Evolutionary conservation across 2,797 vertebrate species (phyloP).

Genomic region (Sparus aurata): DNA sequence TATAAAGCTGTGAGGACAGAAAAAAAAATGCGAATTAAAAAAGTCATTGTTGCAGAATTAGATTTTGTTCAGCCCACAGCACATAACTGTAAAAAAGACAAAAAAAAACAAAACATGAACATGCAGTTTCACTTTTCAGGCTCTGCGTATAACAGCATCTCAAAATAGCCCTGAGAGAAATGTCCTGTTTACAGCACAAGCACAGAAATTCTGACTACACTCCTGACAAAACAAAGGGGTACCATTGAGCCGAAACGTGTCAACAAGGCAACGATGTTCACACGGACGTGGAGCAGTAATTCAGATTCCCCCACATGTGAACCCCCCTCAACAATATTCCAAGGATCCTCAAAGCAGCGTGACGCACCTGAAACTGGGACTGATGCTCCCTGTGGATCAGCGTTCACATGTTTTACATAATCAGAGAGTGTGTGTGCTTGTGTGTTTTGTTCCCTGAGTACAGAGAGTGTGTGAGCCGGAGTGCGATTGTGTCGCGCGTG

Average conservation of each 20-base stretch:
- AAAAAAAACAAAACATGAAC: not conserved
- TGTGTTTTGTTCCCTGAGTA: constrained; percentile 42
- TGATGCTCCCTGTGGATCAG: constrained; percentile 44
- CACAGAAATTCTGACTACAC: constrained; percentile 6
- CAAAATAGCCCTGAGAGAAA: constrained; percentile 5
- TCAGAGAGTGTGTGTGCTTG: constrained; percentile 4
- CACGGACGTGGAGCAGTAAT: constrained; percentile 2
- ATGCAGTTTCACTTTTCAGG: not conserved
- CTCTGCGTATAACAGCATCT: not conserved
- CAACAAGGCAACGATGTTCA: constrained; percentile 28
- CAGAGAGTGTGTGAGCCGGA: constrained; percentile 31
- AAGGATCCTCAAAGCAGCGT: constrained; percentile 33
- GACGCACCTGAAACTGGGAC: constrained; percentile 51
- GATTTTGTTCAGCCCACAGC: constrained; percentile 6
- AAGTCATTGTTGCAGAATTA: constrained; percentile 4
- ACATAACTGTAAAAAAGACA: constrained; percentile 5
- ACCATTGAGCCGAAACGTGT: constrained; percentile 19
- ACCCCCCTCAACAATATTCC: not conserved
- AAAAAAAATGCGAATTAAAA: constrained; percentile 8
- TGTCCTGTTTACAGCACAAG: constrained; percentile 2
- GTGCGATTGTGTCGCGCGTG: constrained; percentile 32
- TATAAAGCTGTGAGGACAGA: not conserved
- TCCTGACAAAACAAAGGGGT: constrained; percentile 12
- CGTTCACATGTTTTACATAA: constrained; percentile 50
- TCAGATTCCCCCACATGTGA: not conserved